Conservation (phyloP, 2,113 vertebrate genomes). For the Ancistrus triradiatus region DNA sequence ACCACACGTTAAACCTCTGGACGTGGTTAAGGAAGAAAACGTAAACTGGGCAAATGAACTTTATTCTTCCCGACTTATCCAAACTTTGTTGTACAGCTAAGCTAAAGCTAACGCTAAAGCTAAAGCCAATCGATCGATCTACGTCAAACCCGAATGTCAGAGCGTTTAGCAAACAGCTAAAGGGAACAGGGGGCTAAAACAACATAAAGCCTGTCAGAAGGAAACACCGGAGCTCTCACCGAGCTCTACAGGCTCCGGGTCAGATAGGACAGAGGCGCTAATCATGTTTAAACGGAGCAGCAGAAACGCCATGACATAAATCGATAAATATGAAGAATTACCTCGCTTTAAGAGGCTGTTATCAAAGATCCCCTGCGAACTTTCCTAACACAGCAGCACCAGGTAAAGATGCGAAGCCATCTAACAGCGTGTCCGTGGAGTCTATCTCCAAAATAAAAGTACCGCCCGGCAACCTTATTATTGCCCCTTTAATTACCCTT, state of each 20-base stretch:
- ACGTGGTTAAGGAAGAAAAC: background rate
- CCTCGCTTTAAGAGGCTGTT: background rate
- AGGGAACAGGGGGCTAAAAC: too few species aligned
- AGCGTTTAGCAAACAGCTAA: constrained; percentile 6
- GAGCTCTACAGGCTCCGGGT: too few species aligned
- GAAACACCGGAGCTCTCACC: too few species aligned
- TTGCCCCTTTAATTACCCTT: too few species aligned
- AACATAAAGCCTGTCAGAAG: background rate
- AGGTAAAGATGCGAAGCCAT: too few species aligned
- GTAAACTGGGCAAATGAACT: background rate
- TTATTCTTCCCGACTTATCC: constrained; percentile 5
- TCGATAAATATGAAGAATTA: constrained; percentile 15
- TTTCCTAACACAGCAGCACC: too few species aligned
- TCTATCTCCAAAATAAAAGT: too few species aligned
- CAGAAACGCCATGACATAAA: too few species aligned
- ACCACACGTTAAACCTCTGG: too few species aligned
- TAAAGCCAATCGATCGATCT: constrained; percentile 4
- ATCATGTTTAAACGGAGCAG: too few species aligned
- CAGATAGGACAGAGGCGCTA: background rate
- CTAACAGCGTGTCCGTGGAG: too few species aligned
- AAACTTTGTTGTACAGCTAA: background rate
- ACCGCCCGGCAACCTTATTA: too few species aligned
- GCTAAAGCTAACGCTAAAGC: constrained; percentile 8
- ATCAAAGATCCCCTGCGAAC: background rate
- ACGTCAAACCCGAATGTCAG: background rate